Base-by-base conservation (phyloP, 2,797 vertebrate genomes). In the Poecilia picta region DNA sequence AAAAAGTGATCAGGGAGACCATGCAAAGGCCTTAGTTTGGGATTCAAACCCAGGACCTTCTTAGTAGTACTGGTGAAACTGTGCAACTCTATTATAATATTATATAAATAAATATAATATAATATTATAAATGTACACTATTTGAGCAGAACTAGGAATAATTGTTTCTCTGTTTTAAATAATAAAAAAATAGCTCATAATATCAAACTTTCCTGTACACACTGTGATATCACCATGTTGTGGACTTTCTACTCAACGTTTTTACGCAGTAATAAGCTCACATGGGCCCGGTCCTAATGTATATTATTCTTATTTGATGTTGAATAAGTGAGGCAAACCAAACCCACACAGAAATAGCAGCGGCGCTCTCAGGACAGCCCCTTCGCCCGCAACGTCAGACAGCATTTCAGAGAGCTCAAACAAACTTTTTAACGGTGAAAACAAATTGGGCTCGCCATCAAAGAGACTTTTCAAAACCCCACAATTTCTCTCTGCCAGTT, bases 391-490 rank as follows among this genome's bases (percentile, higher is more conserved):
- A 45, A 83, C 73, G 45, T 88, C 83, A 80, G 84, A 74, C 90
- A 77, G 33, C 80, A 73, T 89, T 88, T 86, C 81, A 36, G 82
- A 83, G 81, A 77, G 70, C 90, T 92, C 86, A 89, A 92, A 92
- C 87, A 84, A 93, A 92, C 82, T 94, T 93, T 94, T 90, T 87
- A 91, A 89, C 64, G 53, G 84, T 82, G 87, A 90, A 92, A 93
- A 93, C 91, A 93, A 93, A 94, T 91, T 94, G 92, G 89, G 89
- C 92, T 93, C 94, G 88, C 87, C 92, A 94, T 95, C 92, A 94
- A 95, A 95, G 93, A 91, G 92, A 92, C 91, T 90, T 91, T 90
- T 92, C 85, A 92, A 94, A 92, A 92, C 91, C 88, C 80, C 85
- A 89, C 68, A 71, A 71, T 92, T 94, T 90, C 90, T 92, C 88